Evolutionary conservation across 2,888 invertebrate species (phyloP), one percentile per base, ranked within the genome.

Genomic region (Lasioglossum zephyrum): DNA sequence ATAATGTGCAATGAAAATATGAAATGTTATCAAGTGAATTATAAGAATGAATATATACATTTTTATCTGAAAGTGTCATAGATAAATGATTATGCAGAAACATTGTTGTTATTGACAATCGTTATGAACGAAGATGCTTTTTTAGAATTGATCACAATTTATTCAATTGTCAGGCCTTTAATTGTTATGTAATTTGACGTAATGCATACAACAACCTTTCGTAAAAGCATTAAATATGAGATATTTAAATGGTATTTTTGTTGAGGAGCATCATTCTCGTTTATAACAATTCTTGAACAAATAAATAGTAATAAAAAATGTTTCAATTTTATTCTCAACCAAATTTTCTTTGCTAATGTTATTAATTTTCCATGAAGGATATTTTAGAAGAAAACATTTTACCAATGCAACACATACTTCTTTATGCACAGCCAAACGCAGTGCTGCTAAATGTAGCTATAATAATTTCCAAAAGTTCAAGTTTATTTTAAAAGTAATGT

Each of bases 311-410:
- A 22, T 36, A 36, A 69, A 39, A 69, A 22, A 69, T 22, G 8
- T 8, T 31, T 63, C 6, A 8, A 36, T 18, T 36, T 8, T 18
- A 66, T 66, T 36, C 18, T 18, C 39, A 69, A 69, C 8, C 39
- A 22, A 3, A 39, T 0, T 39, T 39, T 9, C 18, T 11, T 69
- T 22, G 39, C 36, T 73, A 73, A 73, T 16, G 26, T 47, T 8
- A 73, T 26, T 26, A 44, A 47, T 73, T 13, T 57, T 9, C 41
- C 41, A 41, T 69, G 39, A 57, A 41, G 39, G 41, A 49, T 39
- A 69, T 36, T 69, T 69, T 69, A 69, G 69, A 69, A 69, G 69
- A 36, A 69, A 69, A 69, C 18, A 69, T 69, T 36, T 39, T 39
- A 69, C 69, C 69, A 69, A 69, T 39, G 8, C 3, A 4, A 39